Evolutionary conservation across 2,113 vertebrate species (phyloP).

Genomic region (Equus quagga): DNA sequence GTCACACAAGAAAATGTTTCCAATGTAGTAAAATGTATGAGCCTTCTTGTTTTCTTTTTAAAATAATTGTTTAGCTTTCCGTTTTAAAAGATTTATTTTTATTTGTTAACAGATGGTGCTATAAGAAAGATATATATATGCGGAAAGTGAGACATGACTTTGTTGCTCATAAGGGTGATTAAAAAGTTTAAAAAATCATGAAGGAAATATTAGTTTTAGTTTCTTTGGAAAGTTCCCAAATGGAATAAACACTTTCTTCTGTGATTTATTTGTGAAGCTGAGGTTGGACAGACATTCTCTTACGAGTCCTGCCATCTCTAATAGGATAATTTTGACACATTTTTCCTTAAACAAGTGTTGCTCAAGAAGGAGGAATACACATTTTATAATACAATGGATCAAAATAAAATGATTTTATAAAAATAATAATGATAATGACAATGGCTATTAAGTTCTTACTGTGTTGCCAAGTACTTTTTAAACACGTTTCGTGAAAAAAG

Average conservation of each 20-base stretch:
- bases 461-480: not conserved
- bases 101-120: not conserved
- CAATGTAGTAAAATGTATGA: not conserved
- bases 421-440: not conserved
- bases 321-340: slow-evolving; percentile 15
- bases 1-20: not conserved
- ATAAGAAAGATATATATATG: not conserved
- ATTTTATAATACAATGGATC: not conserved
- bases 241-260: not conserved
- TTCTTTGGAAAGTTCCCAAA: not conserved
- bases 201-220: not conserved
- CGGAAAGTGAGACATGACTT: not conserved
- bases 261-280: not conserved
- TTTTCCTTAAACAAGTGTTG: not conserved
- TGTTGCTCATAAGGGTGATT: not conserved
- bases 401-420: not conserved
- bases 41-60: not conserved
- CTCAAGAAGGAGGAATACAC: not conserved
- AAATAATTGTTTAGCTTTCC: not conserved
- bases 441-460: not conserved
- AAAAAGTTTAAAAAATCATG: not conserved
- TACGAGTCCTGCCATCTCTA: not conserved
- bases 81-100: not conserved
- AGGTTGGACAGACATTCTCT: not conserved
- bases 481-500: not conserved